A percentile compares a stretch with the other conserved stretches of the same genome.
These are phyloP conservation scores for Cherax destructor DNA, from an alignment of 1,140 invertebrate species.

Conservation along the genomic window DNA sequence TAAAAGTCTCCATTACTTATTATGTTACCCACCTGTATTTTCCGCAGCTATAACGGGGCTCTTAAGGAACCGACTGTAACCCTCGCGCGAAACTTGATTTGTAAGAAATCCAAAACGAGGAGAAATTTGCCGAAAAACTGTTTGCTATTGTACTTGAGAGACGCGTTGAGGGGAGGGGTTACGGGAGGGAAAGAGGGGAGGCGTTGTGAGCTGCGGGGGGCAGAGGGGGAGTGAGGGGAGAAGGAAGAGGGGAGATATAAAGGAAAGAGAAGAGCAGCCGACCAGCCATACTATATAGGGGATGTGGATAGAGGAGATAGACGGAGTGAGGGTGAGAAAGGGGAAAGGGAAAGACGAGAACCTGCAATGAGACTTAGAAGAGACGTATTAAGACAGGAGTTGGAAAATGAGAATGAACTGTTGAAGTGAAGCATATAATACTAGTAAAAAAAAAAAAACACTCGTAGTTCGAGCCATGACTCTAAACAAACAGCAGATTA, in stretches of 20 bases:
- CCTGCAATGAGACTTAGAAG: too few species aligned
- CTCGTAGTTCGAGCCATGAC: too few species aligned
- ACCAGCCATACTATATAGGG: not conserved
- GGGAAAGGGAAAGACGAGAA: not conserved
- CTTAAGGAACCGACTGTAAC: not conserved
- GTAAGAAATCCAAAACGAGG: not conserved
- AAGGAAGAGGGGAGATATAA: not conserved
- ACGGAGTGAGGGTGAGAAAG: not conserved
- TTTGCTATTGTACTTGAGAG: not conserved
- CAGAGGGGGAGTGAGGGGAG: not conserved
- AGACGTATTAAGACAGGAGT: too few species aligned
- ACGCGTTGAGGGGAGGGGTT: not conserved
- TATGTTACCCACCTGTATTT: not conserved
- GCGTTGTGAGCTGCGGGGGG: not conserved
- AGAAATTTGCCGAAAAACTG: not conserved
- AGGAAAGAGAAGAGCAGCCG: not conserved
- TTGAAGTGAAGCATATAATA: too few species aligned
- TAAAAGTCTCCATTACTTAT: not conserved
- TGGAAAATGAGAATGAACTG: too few species aligned
- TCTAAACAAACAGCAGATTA: too few species aligned
- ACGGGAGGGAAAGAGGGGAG: not conserved
- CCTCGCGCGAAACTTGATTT: not conserved
- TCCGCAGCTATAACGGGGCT: not conserved
- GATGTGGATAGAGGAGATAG: not conserved
- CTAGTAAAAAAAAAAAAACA: too few species aligned